Percentiles rank a stretch among this genome's conserved stretches.
These are phyloP conservation scores for Panonychus citri DNA, from an alignment of 1,140 invertebrate species.

Conservation along the genomic window DNA sequence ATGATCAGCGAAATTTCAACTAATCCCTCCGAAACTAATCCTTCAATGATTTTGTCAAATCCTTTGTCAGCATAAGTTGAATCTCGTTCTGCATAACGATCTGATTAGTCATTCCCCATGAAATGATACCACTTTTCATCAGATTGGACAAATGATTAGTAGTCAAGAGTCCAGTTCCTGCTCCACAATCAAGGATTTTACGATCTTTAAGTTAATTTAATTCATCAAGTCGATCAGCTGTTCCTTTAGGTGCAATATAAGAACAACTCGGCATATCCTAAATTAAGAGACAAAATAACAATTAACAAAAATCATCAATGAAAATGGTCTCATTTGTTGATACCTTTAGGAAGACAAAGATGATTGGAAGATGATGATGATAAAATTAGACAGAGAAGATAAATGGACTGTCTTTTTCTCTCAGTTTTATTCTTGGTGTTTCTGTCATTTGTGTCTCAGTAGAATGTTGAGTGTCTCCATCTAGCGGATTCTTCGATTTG, in stretches of 20 bases:
- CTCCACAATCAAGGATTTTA: background rate
- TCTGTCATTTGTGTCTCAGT: no score
- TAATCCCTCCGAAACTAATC: background rate
- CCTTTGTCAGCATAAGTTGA: background rate
- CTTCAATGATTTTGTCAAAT: background rate
- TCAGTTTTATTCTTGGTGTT: no score
- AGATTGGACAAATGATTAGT: background rate
- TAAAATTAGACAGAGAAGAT: no score
- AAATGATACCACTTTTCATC: background rate
- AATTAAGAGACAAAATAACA: no score
- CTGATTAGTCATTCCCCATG: background rate
- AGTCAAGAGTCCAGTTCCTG: background rate
- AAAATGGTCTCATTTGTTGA: no score
- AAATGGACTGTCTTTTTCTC: no score
- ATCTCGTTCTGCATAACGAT: background rate
- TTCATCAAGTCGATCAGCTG: background rate
- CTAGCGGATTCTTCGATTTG: no score
- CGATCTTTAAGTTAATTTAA: background rate
- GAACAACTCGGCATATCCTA: background rate
- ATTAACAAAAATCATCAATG: no score
- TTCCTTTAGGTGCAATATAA: background rate
- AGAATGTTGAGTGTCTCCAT: no score
- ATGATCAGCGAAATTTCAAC: background rate
- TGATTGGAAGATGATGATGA: no score
- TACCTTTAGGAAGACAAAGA: no score